Evolutionary conservation across 1,140 invertebrate species (phyloP).

Genomic region (Brachionus calyciflorus): DNA sequence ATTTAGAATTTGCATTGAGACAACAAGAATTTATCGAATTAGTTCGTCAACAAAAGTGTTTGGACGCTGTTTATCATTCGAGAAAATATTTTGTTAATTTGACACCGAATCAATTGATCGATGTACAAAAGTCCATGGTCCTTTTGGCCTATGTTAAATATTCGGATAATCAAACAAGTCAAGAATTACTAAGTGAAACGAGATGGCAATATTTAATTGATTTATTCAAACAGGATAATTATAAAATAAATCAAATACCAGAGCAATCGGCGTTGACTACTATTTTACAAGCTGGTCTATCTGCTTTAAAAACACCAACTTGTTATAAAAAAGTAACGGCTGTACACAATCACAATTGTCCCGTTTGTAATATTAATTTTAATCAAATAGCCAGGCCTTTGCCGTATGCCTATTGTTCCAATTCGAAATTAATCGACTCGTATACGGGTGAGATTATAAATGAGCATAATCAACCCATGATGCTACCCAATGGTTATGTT

Average conservation of each 20-base stretch:
- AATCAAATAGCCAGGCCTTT: conserved; percentile 79
- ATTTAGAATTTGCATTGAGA: conserved; percentile 75
- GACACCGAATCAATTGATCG: conserved; percentile 67
- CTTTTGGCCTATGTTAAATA: conserved; percentile 82
- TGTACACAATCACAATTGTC: conserved; percentile 75
- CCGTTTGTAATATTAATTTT: conserved; percentile 83
- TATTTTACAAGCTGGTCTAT: conserved; percentile 83
- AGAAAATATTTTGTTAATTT: conserved; percentile 75
- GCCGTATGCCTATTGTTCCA: conserved; percentile 92
- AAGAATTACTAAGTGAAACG: conserved; percentile 67
- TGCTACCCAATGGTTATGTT: conserved; percentile 94
- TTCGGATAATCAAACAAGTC: conserved; percentile 69
- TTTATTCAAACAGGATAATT: conserved; percentile 89
- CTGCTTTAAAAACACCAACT: conserved; percentile 84
- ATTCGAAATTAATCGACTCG: conserved; percentile 82
- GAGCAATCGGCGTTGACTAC: conserved; percentile 85
- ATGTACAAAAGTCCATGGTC: conserved; percentile 90
- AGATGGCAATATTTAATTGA: conserved; percentile 79
- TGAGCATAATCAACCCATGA: conserved; percentile 95
- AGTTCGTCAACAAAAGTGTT: conserved; percentile 75
- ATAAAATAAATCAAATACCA: conserved; percentile 85
- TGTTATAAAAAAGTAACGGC: conserved; percentile 60
- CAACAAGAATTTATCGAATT: conserved; percentile 93
- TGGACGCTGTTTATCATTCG: conserved; percentile 89
- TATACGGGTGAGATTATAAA: conserved; percentile 88